phyloP scores from a whole-genome alignment of 2,113 vertebrate species.

The Siniperca chuatsi region DNA sequence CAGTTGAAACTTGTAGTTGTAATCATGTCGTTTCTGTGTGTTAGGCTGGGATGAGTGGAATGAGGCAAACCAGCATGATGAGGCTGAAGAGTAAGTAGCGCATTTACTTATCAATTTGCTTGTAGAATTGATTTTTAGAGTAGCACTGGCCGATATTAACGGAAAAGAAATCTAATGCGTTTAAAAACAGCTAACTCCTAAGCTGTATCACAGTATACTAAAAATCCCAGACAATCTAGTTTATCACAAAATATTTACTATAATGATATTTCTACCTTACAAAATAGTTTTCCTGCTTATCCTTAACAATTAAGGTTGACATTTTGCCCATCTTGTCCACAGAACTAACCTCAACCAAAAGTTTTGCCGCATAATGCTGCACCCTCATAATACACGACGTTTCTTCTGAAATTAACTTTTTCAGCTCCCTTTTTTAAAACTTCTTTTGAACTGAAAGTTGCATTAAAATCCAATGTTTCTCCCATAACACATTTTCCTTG shows the following conservation, averaged over 20 bases:
- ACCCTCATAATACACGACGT: background rate
- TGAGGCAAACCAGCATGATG: conserved; percentile 61
- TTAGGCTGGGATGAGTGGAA: conserved; percentile 83
- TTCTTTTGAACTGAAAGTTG: background rate
- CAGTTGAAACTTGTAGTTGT: background rate
- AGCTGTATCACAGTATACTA: background rate
- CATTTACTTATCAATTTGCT: background rate
- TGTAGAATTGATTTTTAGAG: background rate
- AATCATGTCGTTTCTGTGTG: background rate
- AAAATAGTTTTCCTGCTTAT: background rate
- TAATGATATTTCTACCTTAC: background rate
- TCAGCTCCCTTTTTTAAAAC: no score
- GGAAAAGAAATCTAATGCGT: no score
- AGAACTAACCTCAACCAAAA: background rate
- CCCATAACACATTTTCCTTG: background rate
- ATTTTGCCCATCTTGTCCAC: background rate
- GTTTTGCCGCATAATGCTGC: background rate
- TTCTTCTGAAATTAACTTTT: background rate
- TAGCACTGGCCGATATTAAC: background rate
- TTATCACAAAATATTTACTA: background rate
- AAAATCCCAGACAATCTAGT: background rate
- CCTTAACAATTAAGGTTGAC: background rate
- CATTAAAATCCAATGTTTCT: background rate
- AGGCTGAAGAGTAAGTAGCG: conserved; percentile 74
- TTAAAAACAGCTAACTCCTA: no score